A percentile compares a stretch with the other conserved stretches of the same genome.
Conservation (phyloP, 2,888 invertebrate species). For the Sericinus montela region DNA sequence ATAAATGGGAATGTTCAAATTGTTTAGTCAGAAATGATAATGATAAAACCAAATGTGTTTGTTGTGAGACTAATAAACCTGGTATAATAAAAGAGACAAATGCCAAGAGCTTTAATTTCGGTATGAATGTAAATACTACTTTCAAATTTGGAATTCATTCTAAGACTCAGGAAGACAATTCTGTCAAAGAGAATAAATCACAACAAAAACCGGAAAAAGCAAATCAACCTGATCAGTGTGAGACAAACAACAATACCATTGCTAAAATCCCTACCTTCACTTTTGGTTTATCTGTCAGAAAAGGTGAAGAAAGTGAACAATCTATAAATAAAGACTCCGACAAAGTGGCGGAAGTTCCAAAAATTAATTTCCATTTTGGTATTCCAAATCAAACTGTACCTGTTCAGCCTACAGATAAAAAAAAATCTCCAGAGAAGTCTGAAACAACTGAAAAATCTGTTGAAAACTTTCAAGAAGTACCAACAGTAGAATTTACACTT, state of each 20-base stretch:
- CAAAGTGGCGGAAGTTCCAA: conserved; percentile 30
- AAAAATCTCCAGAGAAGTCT: neutral
- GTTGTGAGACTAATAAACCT: conserved; percentile 48
- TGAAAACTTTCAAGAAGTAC: conserved; percentile 46
- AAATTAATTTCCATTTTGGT: conserved; percentile 47
- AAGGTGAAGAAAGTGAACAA: conserved; percentile 28
- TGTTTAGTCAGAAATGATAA: conserved; percentile 55
- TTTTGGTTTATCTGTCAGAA: conserved; percentile 38
- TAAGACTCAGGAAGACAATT: conserved; percentile 32
- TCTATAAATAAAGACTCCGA: conserved; percentile 18
- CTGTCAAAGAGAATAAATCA: conserved; percentile 26
- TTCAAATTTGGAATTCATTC: conserved; percentile 63
- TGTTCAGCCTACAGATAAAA: conserved; percentile 16
- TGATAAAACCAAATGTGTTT: conserved; percentile 43
- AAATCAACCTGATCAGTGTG: conserved; percentile 37
- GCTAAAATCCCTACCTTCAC: conserved; percentile 42
- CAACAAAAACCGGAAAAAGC: conserved; percentile 18
- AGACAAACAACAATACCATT: conserved; percentile 57
- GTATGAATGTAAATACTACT: conserved; percentile 30
- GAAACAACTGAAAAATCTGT: too few species aligned
- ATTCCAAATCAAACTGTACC: conserved; percentile 36
- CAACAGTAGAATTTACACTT: conserved; percentile 30
- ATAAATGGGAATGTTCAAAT: conserved; percentile 55
- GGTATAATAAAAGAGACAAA: conserved; percentile 28
- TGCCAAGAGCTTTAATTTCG: conserved; percentile 46